These are phyloP conservation scores for Stenichneumon culpator DNA, from an alignment of 2,888 invertebrate species.

Conservation along the genomic window DNA sequence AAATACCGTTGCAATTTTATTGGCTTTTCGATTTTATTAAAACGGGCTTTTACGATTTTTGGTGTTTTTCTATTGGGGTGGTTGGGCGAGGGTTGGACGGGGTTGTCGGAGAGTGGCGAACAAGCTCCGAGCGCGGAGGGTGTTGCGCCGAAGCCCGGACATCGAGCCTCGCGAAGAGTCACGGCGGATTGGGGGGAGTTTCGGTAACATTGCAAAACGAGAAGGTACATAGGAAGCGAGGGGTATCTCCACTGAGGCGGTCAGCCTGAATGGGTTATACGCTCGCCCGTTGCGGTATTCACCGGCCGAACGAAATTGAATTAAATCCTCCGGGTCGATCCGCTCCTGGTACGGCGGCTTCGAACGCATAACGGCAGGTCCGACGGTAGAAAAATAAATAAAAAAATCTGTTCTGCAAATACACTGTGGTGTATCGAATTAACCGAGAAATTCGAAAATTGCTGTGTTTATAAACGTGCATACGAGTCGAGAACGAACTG, in stretches of 20 bases:
- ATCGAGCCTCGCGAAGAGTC: neutral
- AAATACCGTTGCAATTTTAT: conserved; percentile 62
- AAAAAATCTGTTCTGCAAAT: too few relatives aligned
- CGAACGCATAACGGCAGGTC: neutral
- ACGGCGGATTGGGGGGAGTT: neutral
- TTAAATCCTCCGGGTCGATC: conserved; percentile 53
- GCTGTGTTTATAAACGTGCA: too few relatives aligned
- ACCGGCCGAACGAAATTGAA: conserved; percentile 61
- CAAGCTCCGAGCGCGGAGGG: neutral
- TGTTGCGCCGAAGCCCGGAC: conserved; percentile 12
- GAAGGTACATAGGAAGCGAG: neutral
- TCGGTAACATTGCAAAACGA: conserved; percentile 30
- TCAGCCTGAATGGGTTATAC: neutral
- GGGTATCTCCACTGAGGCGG: conserved; percentile 25
- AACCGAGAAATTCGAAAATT: too few relatives aligned
- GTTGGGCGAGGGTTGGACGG: neutral
- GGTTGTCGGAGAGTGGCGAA: conserved; percentile 1
- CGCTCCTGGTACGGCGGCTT: conserved; percentile 34
- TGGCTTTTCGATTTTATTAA: conserved; percentile 75
- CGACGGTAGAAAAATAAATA: neutral
- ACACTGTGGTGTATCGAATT: too few relatives aligned
- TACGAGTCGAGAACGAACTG: too few relatives aligned
- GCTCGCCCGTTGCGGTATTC: conserved; percentile 58
- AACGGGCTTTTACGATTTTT: conserved; percentile 75
- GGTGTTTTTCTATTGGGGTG: conserved; percentile 17